phyloP scores from a whole-genome alignment of 2,888 invertebrate species.

The Aplocera efformata region DNA sequence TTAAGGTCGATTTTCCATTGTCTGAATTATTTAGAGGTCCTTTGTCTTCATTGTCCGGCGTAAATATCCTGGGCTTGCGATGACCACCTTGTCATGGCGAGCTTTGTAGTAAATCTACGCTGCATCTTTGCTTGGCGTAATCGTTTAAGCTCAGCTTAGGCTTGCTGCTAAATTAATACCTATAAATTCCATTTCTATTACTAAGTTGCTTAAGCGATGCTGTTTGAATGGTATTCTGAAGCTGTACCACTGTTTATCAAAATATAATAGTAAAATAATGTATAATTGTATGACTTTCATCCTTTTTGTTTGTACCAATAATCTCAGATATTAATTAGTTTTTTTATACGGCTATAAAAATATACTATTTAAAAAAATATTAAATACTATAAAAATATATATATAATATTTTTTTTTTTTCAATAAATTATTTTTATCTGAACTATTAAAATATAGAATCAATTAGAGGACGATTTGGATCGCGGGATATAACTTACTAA shows the following conservation, averaged over 20 bases:
- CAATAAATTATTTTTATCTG: too few relatives aligned
- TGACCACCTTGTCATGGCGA: constrained; percentile 78
- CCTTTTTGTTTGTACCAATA: too few relatives aligned
- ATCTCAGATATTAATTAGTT: too few relatives aligned
- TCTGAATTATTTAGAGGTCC: constrained; percentile 73
- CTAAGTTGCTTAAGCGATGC: constrained; percentile 5
- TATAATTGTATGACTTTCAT: too few relatives aligned
- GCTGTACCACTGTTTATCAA: not conserved
- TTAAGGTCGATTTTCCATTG: constrained; percentile 70
- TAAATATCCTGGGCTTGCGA: constrained; percentile 72
- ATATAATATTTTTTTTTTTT: too few relatives aligned
- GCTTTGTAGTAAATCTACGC: constrained; percentile 74
- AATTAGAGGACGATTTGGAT: too few relatives aligned
- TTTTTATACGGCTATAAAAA: too few relatives aligned
- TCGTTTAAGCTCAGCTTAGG: constrained; percentile 63
- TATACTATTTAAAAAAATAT: too few relatives aligned
- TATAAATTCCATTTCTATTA: constrained; percentile 50
- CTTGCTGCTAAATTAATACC: constrained; percentile 64
- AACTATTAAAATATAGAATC: too few relatives aligned
- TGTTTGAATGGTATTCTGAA: constrained; percentile 19
- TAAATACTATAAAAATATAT: too few relatives aligned
- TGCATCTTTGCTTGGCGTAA: constrained; percentile 74
- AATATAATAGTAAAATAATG: too few relatives aligned
- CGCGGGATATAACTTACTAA: too few relatives aligned
- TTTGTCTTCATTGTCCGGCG: constrained; percentile 75